Evolutionary conservation across 2,113 vertebrate species (phyloP).

Genomic region (Thymallus thymallus): DNA sequence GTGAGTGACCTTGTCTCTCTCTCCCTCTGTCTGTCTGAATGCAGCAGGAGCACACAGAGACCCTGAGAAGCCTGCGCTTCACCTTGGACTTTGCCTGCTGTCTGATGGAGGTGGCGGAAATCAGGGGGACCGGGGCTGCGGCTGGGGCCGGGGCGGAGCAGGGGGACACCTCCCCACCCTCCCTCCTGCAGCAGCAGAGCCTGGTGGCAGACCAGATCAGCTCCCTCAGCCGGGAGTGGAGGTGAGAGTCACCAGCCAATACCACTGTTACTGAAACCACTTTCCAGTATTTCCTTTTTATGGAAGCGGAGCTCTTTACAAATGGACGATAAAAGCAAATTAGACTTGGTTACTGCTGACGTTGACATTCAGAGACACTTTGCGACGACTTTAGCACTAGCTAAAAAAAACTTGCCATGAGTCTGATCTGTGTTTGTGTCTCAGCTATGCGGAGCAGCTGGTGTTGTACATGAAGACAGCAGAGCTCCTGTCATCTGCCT

Average conservation of each 20-base stretch:
- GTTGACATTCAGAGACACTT: too few relatives aligned
- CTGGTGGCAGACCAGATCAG: conserved; percentile 95
- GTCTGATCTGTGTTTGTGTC: conserved; percentile 1
- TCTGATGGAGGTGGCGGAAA: conserved; percentile 85
- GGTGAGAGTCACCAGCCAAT: conserved; percentile 67
- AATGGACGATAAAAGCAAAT: too few relatives aligned
- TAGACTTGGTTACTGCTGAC: too few relatives aligned
- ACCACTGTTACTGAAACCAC: background rate
- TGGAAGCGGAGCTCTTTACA: too few relatives aligned
- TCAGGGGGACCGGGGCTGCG: conserved; percentile 68
- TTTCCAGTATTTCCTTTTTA: too few relatives aligned
- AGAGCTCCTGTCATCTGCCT: conserved; percentile 84
- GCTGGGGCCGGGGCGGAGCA: conserved; percentile 22
- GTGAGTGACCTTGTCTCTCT: background rate
- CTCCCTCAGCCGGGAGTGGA: conserved; percentile 93
- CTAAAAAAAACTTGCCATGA: too few relatives aligned
- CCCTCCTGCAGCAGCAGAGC: conserved; percentile 84
- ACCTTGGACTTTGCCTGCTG: conserved; percentile 85
- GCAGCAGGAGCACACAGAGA: conserved; percentile 96
- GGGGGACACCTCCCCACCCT: conserved; percentile 54
- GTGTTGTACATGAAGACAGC: conserved; percentile 93
- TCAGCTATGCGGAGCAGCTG: conserved; percentile 91
- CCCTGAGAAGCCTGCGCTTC: conserved; percentile 86
- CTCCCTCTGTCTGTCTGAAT: conserved; percentile 18
- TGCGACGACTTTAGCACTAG: too few relatives aligned